These are phyloP conservation scores for Rutpela maculata DNA, from an alignment of 2,888 invertebrate species.

Conservation along the genomic window DNA sequence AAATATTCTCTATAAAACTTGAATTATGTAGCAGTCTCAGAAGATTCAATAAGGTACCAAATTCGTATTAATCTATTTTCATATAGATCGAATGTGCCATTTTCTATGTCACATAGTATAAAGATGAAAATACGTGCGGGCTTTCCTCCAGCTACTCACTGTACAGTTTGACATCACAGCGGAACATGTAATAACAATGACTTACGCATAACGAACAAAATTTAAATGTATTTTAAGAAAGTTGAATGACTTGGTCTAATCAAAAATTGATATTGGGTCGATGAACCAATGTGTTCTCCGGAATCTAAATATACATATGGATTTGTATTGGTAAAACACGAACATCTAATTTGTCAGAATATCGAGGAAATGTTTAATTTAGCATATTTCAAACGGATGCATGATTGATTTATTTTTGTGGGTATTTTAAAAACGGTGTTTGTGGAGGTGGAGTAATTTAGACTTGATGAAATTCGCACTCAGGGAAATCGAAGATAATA, in stretches of 20 bases:
- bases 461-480: not conserved
- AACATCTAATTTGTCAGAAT: conserved; percentile 35
- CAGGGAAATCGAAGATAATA: not conserved
- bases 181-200: conserved; percentile 17
- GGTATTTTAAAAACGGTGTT: not conserved
- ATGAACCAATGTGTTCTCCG: conserved; percentile 55
- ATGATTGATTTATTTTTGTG: conserved; percentile 28
- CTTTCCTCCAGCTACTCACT: not conserved
- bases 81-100: no score
- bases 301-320: conserved; percentile 46
- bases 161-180: conserved; percentile 7
- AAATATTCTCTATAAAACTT: no score
- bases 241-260: conserved; percentile 64
- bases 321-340: conserved; percentile 36
- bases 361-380: conserved; percentile 30
- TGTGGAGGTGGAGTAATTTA: not conserved
- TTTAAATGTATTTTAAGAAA: conserved; percentile 54
- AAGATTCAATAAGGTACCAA: no score
- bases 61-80: no score
- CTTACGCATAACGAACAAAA: conserved; percentile 12
- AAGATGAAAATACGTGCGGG: not conserved
- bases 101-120: not conserved
- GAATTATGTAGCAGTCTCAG: no score
- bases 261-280: conserved; percentile 66
- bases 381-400: conserved; percentile 9